phyloP scores from a whole-genome alignment of 2,888 invertebrate species.

The Dendrolimus pini region DNA sequence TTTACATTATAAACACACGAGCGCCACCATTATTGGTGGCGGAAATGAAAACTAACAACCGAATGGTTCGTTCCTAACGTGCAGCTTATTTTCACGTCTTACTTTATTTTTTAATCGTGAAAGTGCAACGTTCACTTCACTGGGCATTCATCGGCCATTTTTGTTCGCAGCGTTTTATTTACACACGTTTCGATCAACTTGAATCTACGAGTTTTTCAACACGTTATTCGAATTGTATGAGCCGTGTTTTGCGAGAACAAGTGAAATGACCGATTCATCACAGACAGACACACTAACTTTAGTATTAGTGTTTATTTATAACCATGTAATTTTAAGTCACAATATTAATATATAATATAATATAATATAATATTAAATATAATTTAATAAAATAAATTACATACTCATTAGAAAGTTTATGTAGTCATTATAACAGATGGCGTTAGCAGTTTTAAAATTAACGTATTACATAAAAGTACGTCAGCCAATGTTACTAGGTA shows the following conservation, averaged over 20 bases:
- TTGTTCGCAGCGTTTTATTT: conserved; percentile 35
- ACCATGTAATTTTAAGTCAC: too few relatives aligned
- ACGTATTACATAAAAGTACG: too few relatives aligned
- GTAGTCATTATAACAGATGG: conserved; percentile 58
- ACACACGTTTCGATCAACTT: conserved; percentile 17
- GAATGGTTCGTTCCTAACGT: conserved; percentile 60
- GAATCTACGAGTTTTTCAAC: background rate
- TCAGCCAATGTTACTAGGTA: too few relatives aligned
- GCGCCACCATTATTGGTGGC: conserved; percentile 38
- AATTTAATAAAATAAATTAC: conserved; percentile 2
- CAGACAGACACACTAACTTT: too few relatives aligned
- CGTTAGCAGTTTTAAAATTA: conserved; percentile 37
- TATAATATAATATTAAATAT: background rate
- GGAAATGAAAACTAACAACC: conserved; percentile 46
- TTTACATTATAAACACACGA: conserved; percentile 23
- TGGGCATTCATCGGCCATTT: conserved; percentile 63
- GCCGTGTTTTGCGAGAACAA: background rate
- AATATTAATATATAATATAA: too few relatives aligned
- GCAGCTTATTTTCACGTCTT: conserved; percentile 45
- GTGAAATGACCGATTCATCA: background rate
- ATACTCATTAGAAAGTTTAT: conserved; percentile 23
- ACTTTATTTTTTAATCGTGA: conserved; percentile 66
- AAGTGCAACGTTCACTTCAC: conserved; percentile 72
- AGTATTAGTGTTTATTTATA: too few relatives aligned
- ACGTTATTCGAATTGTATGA: background rate